Percentiles rank a stretch among this genome's conserved stretches.
These are phyloP conservation scores for Chouioia cunea DNA, from an alignment of 2,888 invertebrate species.

Conservation along the genomic window DNA sequence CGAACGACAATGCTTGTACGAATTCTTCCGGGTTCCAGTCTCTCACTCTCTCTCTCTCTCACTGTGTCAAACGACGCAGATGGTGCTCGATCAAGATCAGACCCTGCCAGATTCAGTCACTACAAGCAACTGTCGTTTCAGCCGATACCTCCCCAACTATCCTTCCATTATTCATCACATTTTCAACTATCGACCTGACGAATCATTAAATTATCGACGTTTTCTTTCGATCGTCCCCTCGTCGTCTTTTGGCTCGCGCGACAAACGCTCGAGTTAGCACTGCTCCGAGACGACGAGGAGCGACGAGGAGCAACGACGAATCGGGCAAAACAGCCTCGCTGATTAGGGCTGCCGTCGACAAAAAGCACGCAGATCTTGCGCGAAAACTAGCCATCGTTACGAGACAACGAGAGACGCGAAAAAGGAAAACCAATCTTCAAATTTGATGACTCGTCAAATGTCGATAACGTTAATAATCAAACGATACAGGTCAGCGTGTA, in stretches of 20 bases:
- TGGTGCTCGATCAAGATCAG: conserved; percentile 45
- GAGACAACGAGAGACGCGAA: background rate
- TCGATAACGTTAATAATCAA: conserved; percentile 14
- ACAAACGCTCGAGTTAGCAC: background rate
- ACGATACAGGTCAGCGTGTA: conserved; percentile 21
- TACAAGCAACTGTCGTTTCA: conserved; percentile 47
- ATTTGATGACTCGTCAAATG: conserved; percentile 27
- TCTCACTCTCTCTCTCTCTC: conserved; percentile 19
- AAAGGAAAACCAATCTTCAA: no score
- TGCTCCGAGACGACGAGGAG: background rate
- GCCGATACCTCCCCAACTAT: conserved; percentile 41
- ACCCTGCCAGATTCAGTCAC: conserved; percentile 36
- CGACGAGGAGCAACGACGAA: background rate
- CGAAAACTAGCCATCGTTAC: background rate
- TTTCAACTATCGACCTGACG: conserved; percentile 28
- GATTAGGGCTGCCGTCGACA: conserved; percentile 1
- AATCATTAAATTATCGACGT: conserved; percentile 28
- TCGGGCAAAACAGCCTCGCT: background rate
- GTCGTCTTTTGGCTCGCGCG: conserved; percentile 8
- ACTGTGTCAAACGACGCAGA: conserved; percentile 43
- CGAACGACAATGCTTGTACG: conserved; percentile 48
- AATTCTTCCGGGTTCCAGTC: conserved; percentile 33
- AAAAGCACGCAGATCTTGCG: background rate
- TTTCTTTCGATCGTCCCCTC: background rate
- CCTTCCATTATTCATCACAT: conserved; percentile 20